Evolutionary conservation across 2,113 vertebrate species (phyloP), one percentile per base, ranked within the genome.

Genomic region (Myotis yumanensis): DNA sequence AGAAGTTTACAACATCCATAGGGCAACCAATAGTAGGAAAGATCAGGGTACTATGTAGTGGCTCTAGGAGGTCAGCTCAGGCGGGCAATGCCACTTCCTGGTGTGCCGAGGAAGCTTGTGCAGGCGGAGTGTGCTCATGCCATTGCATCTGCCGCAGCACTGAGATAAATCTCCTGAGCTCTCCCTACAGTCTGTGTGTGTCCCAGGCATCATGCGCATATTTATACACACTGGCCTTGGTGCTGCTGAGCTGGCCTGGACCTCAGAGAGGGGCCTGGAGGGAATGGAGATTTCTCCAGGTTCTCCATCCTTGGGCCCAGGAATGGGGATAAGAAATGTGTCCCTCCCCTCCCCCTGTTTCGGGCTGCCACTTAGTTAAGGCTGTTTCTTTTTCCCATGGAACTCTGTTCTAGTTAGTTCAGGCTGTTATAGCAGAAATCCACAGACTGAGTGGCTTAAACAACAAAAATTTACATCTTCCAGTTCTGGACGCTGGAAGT

Each of bases 141-240:
- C n/a, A n/a, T n/a, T n/a, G n/a, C n/a, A n/a, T n/a, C n/a, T n/a
- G n/a, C n/a, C n/a, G n/a, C n/a, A n/a, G n/a, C n/a, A n/a, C n/a
- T n/a, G n/a, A n/a, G n/a, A n/a, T n/a, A n/a, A n/a, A n/a, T n/a
- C n/a, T n/a, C n/a, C n/a, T n/a, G n/a, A n/a, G n/a, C n/a, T n/a
- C n/a, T n/a, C n/a, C n/a, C n/a, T n/a, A n/a, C n/a, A n/a, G 46
- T 92, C 43, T 3, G 0, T 23, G 30, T 40, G 11, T 18, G 23
- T 35, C 66, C n/a, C 9, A 20, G 71, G 54, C 28, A 2, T 12
- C 11, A 2, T 12, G 46, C 12, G 28, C 4, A 0, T 2, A 12
- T 43, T 81, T 66, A 28, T 37, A 20, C n/a, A 30, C 18, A 3
- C 30, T 30, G 73, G 43, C 15, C 54, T 54, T 81, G 35, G 35